phyloP scores from a whole-genome alignment of 2,797 vertebrate genomes.

The Channa striata region DNA sequence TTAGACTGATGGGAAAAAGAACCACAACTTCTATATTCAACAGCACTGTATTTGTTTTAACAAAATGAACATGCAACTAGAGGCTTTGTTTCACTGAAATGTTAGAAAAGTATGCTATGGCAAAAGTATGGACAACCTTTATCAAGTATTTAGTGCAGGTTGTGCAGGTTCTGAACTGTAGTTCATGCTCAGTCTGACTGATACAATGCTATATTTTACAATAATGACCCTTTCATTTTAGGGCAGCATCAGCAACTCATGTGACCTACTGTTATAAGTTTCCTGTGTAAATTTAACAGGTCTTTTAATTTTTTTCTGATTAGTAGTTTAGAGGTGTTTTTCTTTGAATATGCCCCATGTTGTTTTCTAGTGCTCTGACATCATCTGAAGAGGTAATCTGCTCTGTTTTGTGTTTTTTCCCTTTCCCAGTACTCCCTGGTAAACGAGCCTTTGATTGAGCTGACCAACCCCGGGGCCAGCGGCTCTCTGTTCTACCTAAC shows the following conservation, averaged over 20 bases:
- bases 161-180: not conserved
- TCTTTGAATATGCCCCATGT: conserved; percentile 3
- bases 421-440: conserved; percentile 92
- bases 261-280: no score
- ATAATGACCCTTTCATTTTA: no score
- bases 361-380: not conserved
- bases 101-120: not conserved
- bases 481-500: conserved; percentile 98
- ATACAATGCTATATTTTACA: no score
- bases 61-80: no score
- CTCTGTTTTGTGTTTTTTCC: conserved; percentile 33
- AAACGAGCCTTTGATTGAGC: conserved; percentile 95
- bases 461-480: conserved; percentile 96
- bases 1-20: no score
- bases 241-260: no score
- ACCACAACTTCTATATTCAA: no score
- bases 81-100: no score
- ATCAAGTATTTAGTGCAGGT: not conserved
- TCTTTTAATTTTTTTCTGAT: conserved; percentile 6
- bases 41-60: not conserved
- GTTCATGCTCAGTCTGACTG: not conserved
- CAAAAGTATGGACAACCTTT: not conserved
- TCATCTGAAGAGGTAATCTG: conserved; percentile 11
- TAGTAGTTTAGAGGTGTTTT: conserved; percentile 4
- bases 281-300: not conserved